Evolutionary conservation across 2,113 vertebrate species (phyloP).

Genomic region (Eurystomus gularis): DNA sequence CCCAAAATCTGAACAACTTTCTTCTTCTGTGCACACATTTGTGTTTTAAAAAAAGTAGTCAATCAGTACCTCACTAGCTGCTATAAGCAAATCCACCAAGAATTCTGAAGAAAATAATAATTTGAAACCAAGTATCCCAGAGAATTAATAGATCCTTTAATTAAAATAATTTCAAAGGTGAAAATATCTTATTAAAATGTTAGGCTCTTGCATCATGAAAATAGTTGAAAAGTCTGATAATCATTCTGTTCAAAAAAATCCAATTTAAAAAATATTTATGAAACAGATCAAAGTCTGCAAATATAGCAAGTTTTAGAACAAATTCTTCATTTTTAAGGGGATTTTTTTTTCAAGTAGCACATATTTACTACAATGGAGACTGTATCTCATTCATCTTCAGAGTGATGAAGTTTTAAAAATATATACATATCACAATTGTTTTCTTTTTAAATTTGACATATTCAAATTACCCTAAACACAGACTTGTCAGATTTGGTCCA

Average conservation of each 20-base stretch:
- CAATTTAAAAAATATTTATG: not conserved
- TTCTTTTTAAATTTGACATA: not conserved
- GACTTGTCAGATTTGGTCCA: not conserved
- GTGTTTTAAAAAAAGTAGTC: not conserved
- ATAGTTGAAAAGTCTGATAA: not conserved
- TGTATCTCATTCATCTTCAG: not conserved
- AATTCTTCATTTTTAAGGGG: not conserved
- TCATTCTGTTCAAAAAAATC: not conserved
- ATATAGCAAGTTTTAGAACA: not conserved
- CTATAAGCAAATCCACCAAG: not conserved
- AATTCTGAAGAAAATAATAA: not conserved
- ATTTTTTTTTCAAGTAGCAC: not conserved
- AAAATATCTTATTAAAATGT: not conserved
- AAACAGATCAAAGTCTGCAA: not conserved
- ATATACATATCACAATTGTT: not conserved
- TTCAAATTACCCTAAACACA: not conserved
- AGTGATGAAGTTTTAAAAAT: not conserved
- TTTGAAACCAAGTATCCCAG: not conserved
- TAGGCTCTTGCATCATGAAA: not conserved
- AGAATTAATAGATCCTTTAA: not conserved
- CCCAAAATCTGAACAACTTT: not conserved
- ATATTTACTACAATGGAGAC: not conserved
- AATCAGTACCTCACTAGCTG: not conserved
- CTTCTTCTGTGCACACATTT: not conserved
- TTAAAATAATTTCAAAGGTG: not conserved